Percentiles rank a stretch among this genome's conserved stretches.
Evolutionary conservation across 2,888 invertebrate genomes (phyloP).

Genomic region (Dermolepida albohirtum): DNA sequence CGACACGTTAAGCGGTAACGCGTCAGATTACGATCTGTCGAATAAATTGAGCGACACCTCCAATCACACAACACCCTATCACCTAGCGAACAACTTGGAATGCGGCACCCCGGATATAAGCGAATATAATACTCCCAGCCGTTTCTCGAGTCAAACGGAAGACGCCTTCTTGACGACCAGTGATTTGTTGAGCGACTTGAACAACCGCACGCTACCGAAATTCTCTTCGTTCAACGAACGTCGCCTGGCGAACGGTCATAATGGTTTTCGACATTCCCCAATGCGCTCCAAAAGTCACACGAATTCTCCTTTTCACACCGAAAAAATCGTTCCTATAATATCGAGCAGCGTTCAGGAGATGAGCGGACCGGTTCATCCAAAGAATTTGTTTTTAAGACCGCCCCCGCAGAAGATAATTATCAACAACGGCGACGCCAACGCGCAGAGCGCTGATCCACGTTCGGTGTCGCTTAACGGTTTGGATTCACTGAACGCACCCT

Average conservation of each 20-base stretch:
- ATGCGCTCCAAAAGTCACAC: slow-evolving; percentile 38
- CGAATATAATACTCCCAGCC: slow-evolving; percentile 40
- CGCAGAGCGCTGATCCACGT: slow-evolving; percentile 2
- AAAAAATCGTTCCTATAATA: slow-evolving; percentile 22
- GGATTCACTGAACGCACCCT: slow-evolving; percentile 39
- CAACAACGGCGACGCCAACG: slow-evolving; percentile 5
- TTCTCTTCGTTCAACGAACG: slow-evolving; percentile 26
- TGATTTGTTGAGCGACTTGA: slow-evolving; percentile 31
- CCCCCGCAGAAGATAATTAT: neutral
- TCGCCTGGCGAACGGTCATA: neutral
- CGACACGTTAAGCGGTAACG: slow-evolving; percentile 26
- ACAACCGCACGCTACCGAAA: slow-evolving; percentile 10
- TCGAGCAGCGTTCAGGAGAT: slow-evolving; percentile 24
- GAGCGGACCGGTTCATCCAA: neutral
- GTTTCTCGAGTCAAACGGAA: slow-evolving; percentile 37
- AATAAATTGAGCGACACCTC: slow-evolving; percentile 33
- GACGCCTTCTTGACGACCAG: slow-evolving; percentile 38
- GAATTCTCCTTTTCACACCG: slow-evolving; percentile 39
- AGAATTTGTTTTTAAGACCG: neutral
- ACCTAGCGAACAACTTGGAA: slow-evolving; percentile 28
- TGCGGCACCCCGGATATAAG: slow-evolving; percentile 32
- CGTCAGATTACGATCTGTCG: slow-evolving; percentile 28
- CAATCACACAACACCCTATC: slow-evolving; percentile 33
- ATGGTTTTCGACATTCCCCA: slow-evolving; percentile 15
- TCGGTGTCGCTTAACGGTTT: slow-evolving; percentile 41